Evolutionary conservation across 2,797 vertebrate species (phyloP).

Genomic region (Periophthalmus magnuspinnatus): DNA sequence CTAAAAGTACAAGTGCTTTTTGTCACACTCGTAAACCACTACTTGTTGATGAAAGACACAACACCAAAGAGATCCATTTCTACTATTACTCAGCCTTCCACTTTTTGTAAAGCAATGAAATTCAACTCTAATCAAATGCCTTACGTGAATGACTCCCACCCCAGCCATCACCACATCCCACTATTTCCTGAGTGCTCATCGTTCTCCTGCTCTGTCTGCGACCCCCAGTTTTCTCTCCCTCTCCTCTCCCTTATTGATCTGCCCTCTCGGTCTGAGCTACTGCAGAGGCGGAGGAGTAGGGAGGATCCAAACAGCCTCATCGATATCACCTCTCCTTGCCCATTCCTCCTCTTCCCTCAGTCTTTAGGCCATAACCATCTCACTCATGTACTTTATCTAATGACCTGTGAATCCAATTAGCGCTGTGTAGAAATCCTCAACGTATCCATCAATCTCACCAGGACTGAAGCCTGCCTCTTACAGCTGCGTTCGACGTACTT

Average conservation of each 20-base stretch:
- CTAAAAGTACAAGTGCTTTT: not conserved
- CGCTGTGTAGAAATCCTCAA: slow-evolving; percentile 68
- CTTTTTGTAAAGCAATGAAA: not conserved
- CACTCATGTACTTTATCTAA: slow-evolving; percentile 77
- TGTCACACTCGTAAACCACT: not conserved
- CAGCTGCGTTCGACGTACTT: slow-evolving; percentile 11
- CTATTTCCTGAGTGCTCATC: slow-evolving; percentile 42
- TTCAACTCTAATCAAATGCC: slow-evolving; percentile 9
- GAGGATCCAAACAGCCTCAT: slow-evolving; percentile 72
- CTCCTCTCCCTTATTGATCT: slow-evolving; percentile 60
- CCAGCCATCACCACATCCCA: slow-evolving; percentile 32
- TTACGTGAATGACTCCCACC: slow-evolving; percentile 25
- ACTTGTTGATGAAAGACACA: not conserved
- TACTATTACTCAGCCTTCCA: not conserved
- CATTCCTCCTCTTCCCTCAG: slow-evolving; percentile 17
- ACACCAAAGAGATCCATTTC: no score
- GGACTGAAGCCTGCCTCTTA: slow-evolving; percentile 37
- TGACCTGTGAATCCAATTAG: slow-evolving; percentile 80
- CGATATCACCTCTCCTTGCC: slow-evolving; percentile 56
- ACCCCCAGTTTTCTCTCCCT: slow-evolving; percentile 33
- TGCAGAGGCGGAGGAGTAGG: slow-evolving; percentile 47
- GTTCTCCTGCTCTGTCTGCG: slow-evolving; percentile 21
- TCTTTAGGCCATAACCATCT: slow-evolving; percentile 61
- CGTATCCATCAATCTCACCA: slow-evolving; percentile 66
- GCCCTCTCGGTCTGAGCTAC: slow-evolving; percentile 31